Evolutionary conservation across 2,888 invertebrate genomes (phyloP), one percentile per base, ranked within the genome.

Genomic region (Ectobius pallidus): DNA sequence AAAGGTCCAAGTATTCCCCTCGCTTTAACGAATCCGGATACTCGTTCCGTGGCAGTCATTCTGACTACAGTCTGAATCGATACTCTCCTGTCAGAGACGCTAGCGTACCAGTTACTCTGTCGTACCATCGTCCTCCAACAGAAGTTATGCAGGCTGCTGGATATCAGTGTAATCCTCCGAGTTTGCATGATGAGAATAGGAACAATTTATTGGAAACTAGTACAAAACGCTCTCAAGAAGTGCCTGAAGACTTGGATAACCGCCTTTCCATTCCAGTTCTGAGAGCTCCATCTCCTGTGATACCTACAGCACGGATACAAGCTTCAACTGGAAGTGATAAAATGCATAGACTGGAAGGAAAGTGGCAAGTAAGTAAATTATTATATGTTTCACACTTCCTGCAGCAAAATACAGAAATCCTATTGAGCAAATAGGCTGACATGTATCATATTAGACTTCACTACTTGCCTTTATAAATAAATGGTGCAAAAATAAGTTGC

Each of bases 301-400:
- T 67, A 18, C 72, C 72, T 20, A 1, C 63, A 11, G 32, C 42
- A 16, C 34, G 27, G 39, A 61, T 22, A 25, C 20, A 42, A 27
- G 27, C 73, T 25, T 9, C 42, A 14, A 20, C 25, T 22, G 20
- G 18, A 11, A 71, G 63, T 25, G 71, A 75, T 44, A 72, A 63
- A 7, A 73, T 73, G 70, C 52, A 52, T 16, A 71, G 52, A 14
- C 27, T 75, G 16, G 75, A 75, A 61, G 69, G 69, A 14, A 73
- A 73, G 39, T 75, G 75, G 75, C 69, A 73, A 73, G 75, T 75
- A 65, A 70, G 70, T n/a, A n/a, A n/a, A n/a, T n/a, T n/a, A n/a
- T n/a, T n/a, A n/a, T n/a, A n/a, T 32, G 9, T n/a, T 20, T 30
- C 27, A n/a, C n/a, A n/a, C n/a, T n/a, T n/a, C n/a, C n/a, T n/a